phyloP scores from a whole-genome alignment of 1,140 invertebrate genomes.

The Bombus terrestris region DNA sequence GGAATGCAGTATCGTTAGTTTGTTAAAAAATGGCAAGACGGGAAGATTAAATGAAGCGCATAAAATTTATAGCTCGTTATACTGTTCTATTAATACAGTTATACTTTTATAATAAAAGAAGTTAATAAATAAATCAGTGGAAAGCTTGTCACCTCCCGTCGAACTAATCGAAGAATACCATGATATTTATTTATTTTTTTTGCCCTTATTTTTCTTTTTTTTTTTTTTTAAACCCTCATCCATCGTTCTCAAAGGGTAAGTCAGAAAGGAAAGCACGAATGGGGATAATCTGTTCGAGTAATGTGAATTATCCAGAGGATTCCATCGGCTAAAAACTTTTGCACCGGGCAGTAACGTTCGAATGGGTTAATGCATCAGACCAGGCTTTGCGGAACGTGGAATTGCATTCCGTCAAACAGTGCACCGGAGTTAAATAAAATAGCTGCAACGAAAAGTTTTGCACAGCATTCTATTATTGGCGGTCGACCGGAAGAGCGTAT shows the following conservation, averaged over 20 bases:
- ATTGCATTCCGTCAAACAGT: slow-evolving; percentile 42
- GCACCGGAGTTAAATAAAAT: slow-evolving; percentile 35
- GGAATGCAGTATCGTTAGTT: not conserved
- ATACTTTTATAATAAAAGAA: slow-evolving; percentile 35
- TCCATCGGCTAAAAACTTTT: slow-evolving; percentile 32
- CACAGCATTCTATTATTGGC: slow-evolving; percentile 30
- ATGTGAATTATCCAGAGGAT: slow-evolving; percentile 42
- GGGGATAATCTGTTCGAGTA: slow-evolving; percentile 25
- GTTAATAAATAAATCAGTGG: too few species aligned
- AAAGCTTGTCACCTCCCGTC: not conserved
- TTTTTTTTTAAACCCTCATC: not conserved
- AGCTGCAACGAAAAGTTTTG: slow-evolving; percentile 33
- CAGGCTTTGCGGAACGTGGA: slow-evolving; percentile 34
- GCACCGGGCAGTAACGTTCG: not conserved
- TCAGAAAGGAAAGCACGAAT: not conserved
- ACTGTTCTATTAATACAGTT: not conserved
- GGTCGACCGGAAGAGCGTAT: slow-evolving; percentile 3
- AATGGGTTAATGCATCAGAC: slow-evolving; percentile 32
- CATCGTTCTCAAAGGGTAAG: too few species aligned
- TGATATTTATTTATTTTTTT: not conserved
- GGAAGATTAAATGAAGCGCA: not conserved
- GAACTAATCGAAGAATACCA: too few species aligned
- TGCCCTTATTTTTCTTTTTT: fast-evolving
- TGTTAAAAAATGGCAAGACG: not conserved
- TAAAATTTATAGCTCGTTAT: not conserved